Evolutionary conservation across 35 echinoderm and acorn worm genomes (phyloP).

Genomic region (Amphiura filiformis): DNA sequence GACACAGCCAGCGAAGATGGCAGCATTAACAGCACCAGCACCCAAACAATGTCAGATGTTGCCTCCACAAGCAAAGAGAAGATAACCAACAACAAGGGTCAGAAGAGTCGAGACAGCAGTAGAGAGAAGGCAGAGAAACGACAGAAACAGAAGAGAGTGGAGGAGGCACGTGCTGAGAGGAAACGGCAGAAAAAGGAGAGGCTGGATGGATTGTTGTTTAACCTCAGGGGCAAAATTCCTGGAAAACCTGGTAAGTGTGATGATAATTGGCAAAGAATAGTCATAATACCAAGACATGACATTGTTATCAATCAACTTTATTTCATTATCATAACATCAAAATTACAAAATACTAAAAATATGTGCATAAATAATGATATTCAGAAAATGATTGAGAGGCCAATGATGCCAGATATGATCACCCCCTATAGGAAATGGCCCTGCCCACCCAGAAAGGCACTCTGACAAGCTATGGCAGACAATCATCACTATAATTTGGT

Average conservation of each 20-base stretch:
- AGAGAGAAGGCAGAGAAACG: conserved; percentile 23
- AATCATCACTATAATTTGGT: no score
- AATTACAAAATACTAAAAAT: not conserved
- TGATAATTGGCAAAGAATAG: not conserved
- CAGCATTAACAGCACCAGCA: not conserved
- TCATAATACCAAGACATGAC: no score
- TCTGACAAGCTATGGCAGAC: no score
- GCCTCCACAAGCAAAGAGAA: not conserved
- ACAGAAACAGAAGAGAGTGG: conserved; percentile 18
- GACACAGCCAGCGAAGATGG: not conserved
- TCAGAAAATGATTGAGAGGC: no score
- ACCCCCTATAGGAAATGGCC: no score
- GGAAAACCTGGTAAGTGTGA: conserved; percentile 41
- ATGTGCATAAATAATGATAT: no score
- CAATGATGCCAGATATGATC: no score
- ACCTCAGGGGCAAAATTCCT: conserved; percentile 47
- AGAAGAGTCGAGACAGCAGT: not conserved
- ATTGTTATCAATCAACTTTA: not conserved
- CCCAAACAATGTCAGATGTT: not conserved
- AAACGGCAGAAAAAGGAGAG: conserved; percentile 37
- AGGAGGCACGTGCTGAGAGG: conserved; percentile 30
- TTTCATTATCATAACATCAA: no score
- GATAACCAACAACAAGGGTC: not conserved
- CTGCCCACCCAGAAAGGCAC: no score
- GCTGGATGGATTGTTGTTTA: conserved; percentile 41